A percentile compares a stretch with the other conserved stretches of the same genome.
These are phyloP conservation scores for Brachyhypopomus gauderio DNA, from an alignment of 2,113 vertebrate genomes.

Conservation along the genomic window DNA sequence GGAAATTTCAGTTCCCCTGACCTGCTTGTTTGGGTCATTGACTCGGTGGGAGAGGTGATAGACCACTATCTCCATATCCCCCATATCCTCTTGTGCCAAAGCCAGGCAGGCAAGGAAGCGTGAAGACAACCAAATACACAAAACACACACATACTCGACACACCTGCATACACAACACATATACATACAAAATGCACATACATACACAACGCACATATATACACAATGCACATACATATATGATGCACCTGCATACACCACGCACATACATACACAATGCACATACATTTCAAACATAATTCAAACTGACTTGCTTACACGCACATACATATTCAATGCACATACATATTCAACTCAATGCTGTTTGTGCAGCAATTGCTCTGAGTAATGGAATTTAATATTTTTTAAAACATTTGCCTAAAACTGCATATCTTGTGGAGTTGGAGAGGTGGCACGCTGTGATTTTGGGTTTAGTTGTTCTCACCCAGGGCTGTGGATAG, in stretches of 20 bases:
- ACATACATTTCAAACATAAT: no score
- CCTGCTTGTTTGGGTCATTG: slow-evolving; percentile 24
- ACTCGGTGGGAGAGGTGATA: not conserved
- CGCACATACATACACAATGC: no score
- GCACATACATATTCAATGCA: no score
- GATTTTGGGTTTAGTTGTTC: slow-evolving; percentile 7
- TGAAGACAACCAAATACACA: slow-evolving; percentile 63
- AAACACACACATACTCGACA: no score
- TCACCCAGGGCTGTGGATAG: slow-evolving; percentile 7
- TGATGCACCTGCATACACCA: no score
- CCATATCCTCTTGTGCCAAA: slow-evolving; percentile 6
- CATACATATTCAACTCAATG: not conserved
- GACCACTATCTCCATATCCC: not conserved
- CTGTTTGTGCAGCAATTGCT: no score
- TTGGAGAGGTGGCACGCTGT: not conserved
- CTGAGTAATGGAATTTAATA: not conserved
- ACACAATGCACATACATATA: no score
- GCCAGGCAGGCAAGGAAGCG: not conserved
- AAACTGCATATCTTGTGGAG: not conserved
- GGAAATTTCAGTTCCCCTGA: slow-evolving; percentile 24
- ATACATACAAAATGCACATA: no score
- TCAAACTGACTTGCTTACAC: no score
- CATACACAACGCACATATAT: no score
- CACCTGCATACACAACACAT: no score
- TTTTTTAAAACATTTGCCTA: not conserved